Evolutionary conservation across 2,797 vertebrate genomes (phyloP).

Genomic region (Helostoma temminkii): DNA sequence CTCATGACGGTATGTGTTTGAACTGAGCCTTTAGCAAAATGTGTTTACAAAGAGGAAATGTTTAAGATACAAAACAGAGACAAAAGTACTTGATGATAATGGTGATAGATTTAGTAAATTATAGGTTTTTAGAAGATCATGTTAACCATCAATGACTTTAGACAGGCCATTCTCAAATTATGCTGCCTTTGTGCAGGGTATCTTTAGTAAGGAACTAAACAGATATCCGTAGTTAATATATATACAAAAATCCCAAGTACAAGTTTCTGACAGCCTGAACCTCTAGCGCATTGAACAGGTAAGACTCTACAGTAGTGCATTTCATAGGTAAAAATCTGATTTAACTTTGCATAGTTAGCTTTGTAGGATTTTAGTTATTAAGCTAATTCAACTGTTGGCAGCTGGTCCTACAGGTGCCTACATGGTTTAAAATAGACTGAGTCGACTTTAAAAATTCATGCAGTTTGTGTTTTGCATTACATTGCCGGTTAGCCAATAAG

Average conservation of each 20-base stretch:
- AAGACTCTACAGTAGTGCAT: constrained; percentile 43
- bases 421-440: neutral
- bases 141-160: constrained; percentile 8
- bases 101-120: constrained; percentile 26
- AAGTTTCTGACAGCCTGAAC: too few relatives aligned
- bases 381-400: too few relatives aligned
- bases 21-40: constrained; percentile 17
- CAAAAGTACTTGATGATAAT: neutral
- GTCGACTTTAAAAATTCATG: neutral
- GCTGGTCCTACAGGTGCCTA: neutral
- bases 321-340: constrained; percentile 7
- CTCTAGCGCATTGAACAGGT: constrained; percentile 8
- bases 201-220: constrained; percentile 5
- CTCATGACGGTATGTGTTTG: constrained; percentile 15
- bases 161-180: neutral
- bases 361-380: neutral
- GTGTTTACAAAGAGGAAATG: constrained; percentile 30
- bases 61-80: constrained; percentile 16
- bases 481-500: too few relatives aligned
- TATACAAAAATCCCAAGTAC: constrained; percentile 56
- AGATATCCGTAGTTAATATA: constrained; percentile 14
- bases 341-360: neutral
- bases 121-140: neutral
- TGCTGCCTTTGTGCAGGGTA: neutral
- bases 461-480: too few relatives aligned